Percentiles rank a stretch among this genome's conserved stretches.
Evolutionary conservation across 2,888 invertebrate species (phyloP).

Genomic region (Ectropis crepuscularia): DNA sequence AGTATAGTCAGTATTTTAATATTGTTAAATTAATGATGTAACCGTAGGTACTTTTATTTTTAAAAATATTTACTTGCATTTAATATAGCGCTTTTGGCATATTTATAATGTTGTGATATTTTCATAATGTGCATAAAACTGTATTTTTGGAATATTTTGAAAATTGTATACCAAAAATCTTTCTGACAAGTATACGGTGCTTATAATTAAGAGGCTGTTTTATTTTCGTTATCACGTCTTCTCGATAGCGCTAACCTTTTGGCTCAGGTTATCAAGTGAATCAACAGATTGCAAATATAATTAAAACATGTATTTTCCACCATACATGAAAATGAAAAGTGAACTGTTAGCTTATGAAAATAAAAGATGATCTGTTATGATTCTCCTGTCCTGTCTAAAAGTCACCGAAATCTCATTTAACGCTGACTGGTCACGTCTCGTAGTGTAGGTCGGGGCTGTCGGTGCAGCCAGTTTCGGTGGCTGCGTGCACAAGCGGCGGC

Average conservation of each 20-base stretch:
- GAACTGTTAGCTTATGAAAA: conserved; percentile 5
- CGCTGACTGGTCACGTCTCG: conserved; percentile 51
- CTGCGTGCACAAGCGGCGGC: conserved; percentile 56
- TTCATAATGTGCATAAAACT: conserved; percentile 78
- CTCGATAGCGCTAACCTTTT: conserved; percentile 26
- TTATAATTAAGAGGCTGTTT: conserved; percentile 58
- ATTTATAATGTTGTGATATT: conserved; percentile 80
- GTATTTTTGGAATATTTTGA: conserved; percentile 78
- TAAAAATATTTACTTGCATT: conserved; percentile 74
- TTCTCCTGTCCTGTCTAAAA: conserved; percentile 8
- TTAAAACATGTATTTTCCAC: conserved; percentile 25
- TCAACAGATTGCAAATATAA: conserved; percentile 29
- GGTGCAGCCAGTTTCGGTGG: conserved; percentile 61
- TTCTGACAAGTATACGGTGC: conserved; percentile 77
- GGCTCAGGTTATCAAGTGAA: conserved; percentile 25
- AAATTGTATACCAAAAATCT: conserved; percentile 72
- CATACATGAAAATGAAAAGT: conserved; percentile 16
- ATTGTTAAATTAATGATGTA: conserved; percentile 75
- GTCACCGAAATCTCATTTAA: conserved; percentile 29
- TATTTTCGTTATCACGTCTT: conserved; percentile 43
- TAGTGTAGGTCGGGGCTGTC: conserved; percentile 67
- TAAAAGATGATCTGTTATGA: conserved; percentile 14
- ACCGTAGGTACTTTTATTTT: conserved; percentile 66
- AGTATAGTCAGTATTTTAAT: conserved; percentile 68
- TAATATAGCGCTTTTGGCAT: conserved; percentile 78